Evolutionary conservation across 2,888 invertebrate genomes (phyloP).

Genomic region (Lottia gigantea): DNA sequence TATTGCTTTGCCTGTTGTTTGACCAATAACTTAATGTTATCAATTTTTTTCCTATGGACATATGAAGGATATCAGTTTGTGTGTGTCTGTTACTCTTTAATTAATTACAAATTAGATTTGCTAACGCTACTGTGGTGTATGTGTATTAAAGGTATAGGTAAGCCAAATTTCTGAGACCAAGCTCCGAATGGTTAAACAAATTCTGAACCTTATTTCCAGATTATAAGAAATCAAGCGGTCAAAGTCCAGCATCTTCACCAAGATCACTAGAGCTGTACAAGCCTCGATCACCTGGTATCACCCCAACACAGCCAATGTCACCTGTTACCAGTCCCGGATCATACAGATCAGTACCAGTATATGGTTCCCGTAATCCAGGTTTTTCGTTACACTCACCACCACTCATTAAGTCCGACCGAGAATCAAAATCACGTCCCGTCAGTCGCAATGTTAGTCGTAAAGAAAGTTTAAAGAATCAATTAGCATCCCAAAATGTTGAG

Average conservation of each 20-base stretch:
- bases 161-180: too few species aligned
- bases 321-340: conserved; percentile 49
- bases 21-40: too few species aligned
- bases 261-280: conserved; percentile 39
- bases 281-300: conserved; percentile 25
- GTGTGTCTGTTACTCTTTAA: too few species aligned
- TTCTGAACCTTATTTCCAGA: conserved; percentile 39
- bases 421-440: conserved; percentile 33
- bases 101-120: too few species aligned
- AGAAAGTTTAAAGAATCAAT: conserved; percentile 52
- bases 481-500: conserved; percentile 33
- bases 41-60: too few species aligned
- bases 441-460: conserved; percentile 49
- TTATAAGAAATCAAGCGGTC: conserved; percentile 43
- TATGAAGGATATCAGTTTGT: too few species aligned
- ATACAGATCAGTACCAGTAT: conserved; percentile 34
- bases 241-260: conserved; percentile 42
- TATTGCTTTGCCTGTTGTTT: too few species aligned
- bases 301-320: conserved; percentile 26
- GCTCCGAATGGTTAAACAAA: too few species aligned
- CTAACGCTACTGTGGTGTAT: too few species aligned
- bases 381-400: conserved; percentile 24
- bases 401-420: conserved; percentile 17
- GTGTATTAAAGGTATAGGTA: too few species aligned
- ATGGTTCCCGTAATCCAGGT: conserved; percentile 12